These are phyloP conservation scores for Malurus alboscapulatus DNA, from an alignment of 2,113 vertebrate genomes.

Conservation along the genomic window DNA sequence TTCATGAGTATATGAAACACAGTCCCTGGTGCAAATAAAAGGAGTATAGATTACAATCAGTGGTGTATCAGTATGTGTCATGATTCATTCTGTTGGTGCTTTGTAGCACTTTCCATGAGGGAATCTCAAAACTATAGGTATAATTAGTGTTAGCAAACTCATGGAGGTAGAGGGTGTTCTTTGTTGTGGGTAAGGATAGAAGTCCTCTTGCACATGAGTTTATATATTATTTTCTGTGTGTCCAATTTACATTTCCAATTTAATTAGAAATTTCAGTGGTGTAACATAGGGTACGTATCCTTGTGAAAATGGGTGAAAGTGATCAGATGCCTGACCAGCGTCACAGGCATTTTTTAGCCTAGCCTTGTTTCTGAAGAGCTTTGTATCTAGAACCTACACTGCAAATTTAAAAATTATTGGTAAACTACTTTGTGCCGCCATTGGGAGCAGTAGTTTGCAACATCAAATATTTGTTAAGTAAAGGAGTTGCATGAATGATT, in stretches of 20 bases:
- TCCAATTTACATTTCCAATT: background rate
- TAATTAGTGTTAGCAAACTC: slow-evolving; percentile 36
- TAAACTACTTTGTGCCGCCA: background rate
- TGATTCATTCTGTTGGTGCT: slow-evolving; percentile 22
- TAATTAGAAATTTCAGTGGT: background rate
- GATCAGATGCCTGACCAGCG: background rate
- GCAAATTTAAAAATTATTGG: background rate
- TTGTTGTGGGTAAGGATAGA: background rate
- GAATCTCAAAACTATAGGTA: slow-evolving; percentile 4
- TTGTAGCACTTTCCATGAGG: slow-evolving; percentile 18
- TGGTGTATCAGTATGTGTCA: slow-evolving; percentile 26
- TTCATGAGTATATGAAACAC: background rate
- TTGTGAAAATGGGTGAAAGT: background rate
- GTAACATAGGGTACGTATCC: background rate
- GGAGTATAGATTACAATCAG: slow-evolving; percentile 14
- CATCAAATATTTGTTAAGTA: background rate
- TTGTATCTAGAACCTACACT: background rate
- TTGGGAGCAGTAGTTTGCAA: background rate
- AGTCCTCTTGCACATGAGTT: background rate
- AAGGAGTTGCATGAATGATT: background rate
- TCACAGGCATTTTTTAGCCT: background rate
- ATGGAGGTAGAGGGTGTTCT: background rate
- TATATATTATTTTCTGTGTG: background rate
- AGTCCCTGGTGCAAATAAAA: background rate
- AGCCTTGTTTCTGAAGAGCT: background rate